Conservation (phyloP, 2,113 vertebrate species). For the Oncorhynchus clarkii region DNA sequence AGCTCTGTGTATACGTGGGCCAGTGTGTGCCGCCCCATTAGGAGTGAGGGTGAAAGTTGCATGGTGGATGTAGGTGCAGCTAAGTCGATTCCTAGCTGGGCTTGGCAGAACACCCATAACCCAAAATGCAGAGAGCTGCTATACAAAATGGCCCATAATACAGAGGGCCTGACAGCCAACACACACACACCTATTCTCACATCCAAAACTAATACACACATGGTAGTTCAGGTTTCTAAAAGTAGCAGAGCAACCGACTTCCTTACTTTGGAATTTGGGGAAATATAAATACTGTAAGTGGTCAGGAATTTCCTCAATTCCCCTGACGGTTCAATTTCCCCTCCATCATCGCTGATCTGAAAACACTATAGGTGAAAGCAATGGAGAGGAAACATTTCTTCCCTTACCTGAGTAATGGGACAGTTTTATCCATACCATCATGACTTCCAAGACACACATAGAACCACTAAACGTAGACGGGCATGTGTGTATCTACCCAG, state of each 20-base stretch:
- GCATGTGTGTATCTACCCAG: neutral
- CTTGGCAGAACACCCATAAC: conserved; percentile 30
- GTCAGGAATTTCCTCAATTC: neutral
- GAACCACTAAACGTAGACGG: conserved; percentile 40
- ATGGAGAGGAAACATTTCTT: no score
- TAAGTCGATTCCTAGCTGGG: conserved; percentile 33
- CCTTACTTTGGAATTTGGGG: conserved; percentile 25
- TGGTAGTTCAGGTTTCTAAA: conserved; percentile 26
- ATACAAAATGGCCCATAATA: conserved; percentile 21
- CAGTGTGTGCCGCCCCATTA: no score
- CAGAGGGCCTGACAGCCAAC: conserved; percentile 4
- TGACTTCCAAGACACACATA: no score
- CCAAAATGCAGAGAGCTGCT: conserved; percentile 47
- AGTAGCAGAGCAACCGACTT: conserved; percentile 17
- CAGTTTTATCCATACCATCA: conserved; percentile 27
- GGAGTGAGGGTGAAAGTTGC: neutral
- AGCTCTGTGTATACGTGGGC: no score
- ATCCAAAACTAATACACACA: conserved; percentile 55
- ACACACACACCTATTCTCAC: conserved; percentile 23
- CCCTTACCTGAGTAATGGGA: neutral
- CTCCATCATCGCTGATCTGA: no score
- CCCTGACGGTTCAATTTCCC: no score
- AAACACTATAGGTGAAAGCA: no score
- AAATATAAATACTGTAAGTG: conserved; percentile 38
- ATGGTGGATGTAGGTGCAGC: conserved; percentile 42